Percentiles rank a stretch among this genome's conserved stretches.
phyloP scores from a whole-genome alignment of 2,797 vertebrate species.

The Sebastes baramenuke region DNA sequence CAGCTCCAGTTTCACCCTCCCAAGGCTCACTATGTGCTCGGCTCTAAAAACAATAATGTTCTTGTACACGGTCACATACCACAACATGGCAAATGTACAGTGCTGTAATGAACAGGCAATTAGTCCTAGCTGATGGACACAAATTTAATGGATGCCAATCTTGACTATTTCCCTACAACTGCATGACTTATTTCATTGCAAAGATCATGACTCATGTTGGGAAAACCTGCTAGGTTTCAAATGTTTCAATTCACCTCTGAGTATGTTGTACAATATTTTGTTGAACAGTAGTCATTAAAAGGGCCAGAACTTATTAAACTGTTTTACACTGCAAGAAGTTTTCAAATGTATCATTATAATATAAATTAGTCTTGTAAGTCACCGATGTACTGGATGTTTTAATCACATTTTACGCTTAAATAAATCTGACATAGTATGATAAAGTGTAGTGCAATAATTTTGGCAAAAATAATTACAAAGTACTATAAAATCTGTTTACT shows the following conservation, averaged over 20 bases:
- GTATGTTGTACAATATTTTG: background rate
- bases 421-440: background rate
- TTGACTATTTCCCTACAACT: background rate
- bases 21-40: constrained; percentile 65
- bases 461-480: background rate
- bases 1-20: constrained; percentile 74
- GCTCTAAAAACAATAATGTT: constrained; percentile 61
- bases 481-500: background rate
- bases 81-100: constrained; percentile 40
- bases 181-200: background rate
- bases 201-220: background rate
- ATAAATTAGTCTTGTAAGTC: background rate
- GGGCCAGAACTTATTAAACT: background rate
- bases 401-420: background rate
- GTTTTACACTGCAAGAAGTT: background rate
- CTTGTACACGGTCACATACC: constrained; percentile 59
- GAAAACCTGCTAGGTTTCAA: background rate
- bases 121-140: constrained; percentile 8
- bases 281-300: background rate
- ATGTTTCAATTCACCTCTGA: background rate
- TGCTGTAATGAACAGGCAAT: constrained; percentile 23
- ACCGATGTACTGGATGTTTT: background rate
- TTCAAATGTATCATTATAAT: background rate
- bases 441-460: background rate
- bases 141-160: background rate